Evolutionary conservation across 1,140 invertebrate species (phyloP).

Genomic region (Augochlora pura): DNA sequence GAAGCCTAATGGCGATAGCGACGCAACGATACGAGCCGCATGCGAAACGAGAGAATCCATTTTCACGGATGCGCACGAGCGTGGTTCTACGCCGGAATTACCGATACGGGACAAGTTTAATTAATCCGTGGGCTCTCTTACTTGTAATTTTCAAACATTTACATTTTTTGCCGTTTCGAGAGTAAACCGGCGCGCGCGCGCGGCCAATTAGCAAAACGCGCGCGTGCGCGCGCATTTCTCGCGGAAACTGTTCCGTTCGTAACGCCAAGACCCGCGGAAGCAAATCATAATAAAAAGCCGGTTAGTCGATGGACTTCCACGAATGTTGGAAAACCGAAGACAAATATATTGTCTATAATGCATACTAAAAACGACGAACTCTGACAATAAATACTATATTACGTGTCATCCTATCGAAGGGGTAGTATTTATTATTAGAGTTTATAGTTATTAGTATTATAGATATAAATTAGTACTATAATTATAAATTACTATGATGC

Average conservation of each 20-base stretch:
- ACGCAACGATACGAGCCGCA: neutral
- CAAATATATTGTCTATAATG: too few relatives aligned
- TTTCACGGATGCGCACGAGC: conserved; percentile 5
- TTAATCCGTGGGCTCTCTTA: neutral
- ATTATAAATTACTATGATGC: too few relatives aligned
- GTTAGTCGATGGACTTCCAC: too few relatives aligned
- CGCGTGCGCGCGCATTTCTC: neutral
- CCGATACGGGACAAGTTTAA: neutral
- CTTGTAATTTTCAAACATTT: neutral
- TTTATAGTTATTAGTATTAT: too few relatives aligned
- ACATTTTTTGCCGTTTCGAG: neutral
- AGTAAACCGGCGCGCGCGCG: too few relatives aligned
- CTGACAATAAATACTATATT: too few relatives aligned
- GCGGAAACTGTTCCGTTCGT: neutral
- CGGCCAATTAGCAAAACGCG: neutral
- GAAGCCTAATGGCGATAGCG: neutral
- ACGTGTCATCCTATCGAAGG: too few relatives aligned
- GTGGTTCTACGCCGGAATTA: neutral
- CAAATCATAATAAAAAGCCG: neutral
- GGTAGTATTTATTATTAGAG: too few relatives aligned
- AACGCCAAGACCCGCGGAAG: neutral
- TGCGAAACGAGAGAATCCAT: conserved; percentile 1
- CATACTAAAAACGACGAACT: too few relatives aligned
- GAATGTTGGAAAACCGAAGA: too few relatives aligned
- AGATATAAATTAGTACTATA: too few relatives aligned